Percentiles rank a stretch among this genome's conserved stretches.
These are phyloP conservation scores for Amiota mariae DNA, from an alignment of 2,888 invertebrate genomes.

Conservation along the genomic window DNA sequence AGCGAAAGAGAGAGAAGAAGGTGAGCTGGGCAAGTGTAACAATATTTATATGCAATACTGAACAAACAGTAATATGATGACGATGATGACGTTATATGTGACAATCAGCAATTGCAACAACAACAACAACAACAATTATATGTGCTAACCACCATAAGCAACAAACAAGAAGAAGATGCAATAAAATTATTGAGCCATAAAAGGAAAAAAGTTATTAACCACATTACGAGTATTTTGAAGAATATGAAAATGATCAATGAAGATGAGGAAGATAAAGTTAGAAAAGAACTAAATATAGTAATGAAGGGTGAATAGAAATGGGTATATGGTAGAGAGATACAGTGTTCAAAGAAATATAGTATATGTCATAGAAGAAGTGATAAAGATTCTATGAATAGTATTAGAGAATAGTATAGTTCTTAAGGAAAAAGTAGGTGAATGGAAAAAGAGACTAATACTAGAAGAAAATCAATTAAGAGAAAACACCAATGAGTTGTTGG, in stretches of 20 bases:
- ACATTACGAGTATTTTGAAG: background rate
- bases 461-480: too few relatives aligned
- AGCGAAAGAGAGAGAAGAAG: slow-evolving; percentile 13
- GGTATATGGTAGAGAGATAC: background rate
- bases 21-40: background rate
- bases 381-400: too few relatives aligned
- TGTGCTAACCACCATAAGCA: background rate
- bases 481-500: too few relatives aligned
- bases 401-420: too few relatives aligned
- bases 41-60: too few relatives aligned
- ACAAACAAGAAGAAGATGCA: background rate
- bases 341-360: background rate
- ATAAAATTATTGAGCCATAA: background rate
- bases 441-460: too few relatives aligned
- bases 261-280: too few relatives aligned
- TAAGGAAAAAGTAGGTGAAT: too few relatives aligned
- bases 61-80: background rate
- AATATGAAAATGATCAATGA: too few relatives aligned
- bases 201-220: slow-evolving; percentile 25
- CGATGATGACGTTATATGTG: slow-evolving; percentile 11
- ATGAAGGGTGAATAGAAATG: background rate
- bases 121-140: too few relatives aligned
- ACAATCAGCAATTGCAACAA: background rate
- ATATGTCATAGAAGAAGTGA: background rate
- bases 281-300: too few relatives aligned